Conservation (phyloP, 2,113 vertebrate genomes). For the Falco punctatus region DNA sequence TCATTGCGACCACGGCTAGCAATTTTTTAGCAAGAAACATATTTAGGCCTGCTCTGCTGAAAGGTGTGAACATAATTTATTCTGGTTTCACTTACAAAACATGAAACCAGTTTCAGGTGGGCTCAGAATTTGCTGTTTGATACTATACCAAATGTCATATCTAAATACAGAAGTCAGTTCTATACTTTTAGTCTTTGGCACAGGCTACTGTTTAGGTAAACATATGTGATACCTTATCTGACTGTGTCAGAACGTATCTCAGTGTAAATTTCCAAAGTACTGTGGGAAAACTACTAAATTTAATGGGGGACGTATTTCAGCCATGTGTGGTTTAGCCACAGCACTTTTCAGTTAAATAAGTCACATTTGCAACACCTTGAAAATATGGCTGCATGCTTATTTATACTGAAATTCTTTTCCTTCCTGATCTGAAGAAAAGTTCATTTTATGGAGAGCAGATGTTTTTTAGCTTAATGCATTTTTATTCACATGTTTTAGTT, state of each 20-base stretch:
- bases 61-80: slow-evolving; percentile 60
- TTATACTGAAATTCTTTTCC: slow-evolving; percentile 52
- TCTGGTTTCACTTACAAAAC: slow-evolving; percentile 32
- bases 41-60: slow-evolving; percentile 54
- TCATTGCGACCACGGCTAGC: neutral
- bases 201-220: slow-evolving; percentile 54
- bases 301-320: slow-evolving; percentile 7
- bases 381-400: slow-evolving; percentile 44
- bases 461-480: slow-evolving; percentile 60
- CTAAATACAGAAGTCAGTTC: slow-evolving; percentile 47
- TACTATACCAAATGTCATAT: slow-evolving; percentile 35
- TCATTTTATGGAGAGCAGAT: slow-evolving; percentile 63
- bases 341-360: slow-evolving; percentile 40
- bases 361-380: slow-evolving; percentile 57
- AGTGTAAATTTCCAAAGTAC: slow-evolving; percentile 17
- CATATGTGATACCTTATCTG: slow-evolving; percentile 47
- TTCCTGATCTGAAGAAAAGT: slow-evolving; percentile 60
- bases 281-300: neutral
- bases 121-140: slow-evolving; percentile 31
- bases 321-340: slow-evolving; percentile 43
- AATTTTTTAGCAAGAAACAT: slow-evolving; percentile 44
- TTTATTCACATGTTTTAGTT: slow-evolving; percentile 61
- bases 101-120: slow-evolving; percentile 49
- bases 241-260: slow-evolving; percentile 2
- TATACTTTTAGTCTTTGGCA: slow-evolving; percentile 8